Base-by-base conservation (phyloP, 1,140 invertebrate genomes). In the Elymnias hypermnestra region DNA sequence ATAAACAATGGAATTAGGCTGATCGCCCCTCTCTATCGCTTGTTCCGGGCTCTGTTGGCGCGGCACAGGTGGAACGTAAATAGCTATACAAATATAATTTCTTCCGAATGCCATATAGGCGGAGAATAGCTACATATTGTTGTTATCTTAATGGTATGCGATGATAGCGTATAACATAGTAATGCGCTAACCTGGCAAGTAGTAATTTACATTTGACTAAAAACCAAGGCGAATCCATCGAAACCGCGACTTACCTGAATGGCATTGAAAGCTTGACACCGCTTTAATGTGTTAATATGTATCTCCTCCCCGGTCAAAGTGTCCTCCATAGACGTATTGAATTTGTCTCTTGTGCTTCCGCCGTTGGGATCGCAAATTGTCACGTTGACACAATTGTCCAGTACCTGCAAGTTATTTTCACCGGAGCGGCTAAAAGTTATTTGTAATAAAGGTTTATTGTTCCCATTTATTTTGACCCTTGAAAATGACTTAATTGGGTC, bases 211-310 rank as follows among this genome's bases (percentile, higher is more conserved):
- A n/a, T n/a, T n/a, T n/a, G n/a, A n/a, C n/a, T n/a, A n/a, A n/a
- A n/a, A n/a, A n/a, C n/a, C n/a, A n/a, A n/a, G n/a, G n/a, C n/a
- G n/a, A n/a, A n/a, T n/a, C n/a, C n/a, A n/a, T n/a, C n/a, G n/a
- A n/a, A n/a, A n/a, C n/a, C n/a, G n/a, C 9, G 26, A 18, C 47
- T 47, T 26, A 83, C 85, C 82, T 86, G 83, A 60, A 87, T 71
- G 50, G 85, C 81, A 51, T 68, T 79, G 67, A 86, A 87, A 63
- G 85, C 82, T 63, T 87, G 85, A 59, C 85, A 87, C 12, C 85
- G 60, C 46, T 86, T 87, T 22, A 87, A 59, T 14, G 73, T 63
- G 41, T 83, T 76, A 17, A 60, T 43, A 6, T 77, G 69, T 17
- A 57, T 13, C 14, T 84, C 79, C 3, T 82, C 77, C 3, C 43